Percentiles rank a stretch among this genome's conserved stretches.
Conservation (phyloP, 1,140 invertebrate species). For the Habropoda laboriosa region DNA sequence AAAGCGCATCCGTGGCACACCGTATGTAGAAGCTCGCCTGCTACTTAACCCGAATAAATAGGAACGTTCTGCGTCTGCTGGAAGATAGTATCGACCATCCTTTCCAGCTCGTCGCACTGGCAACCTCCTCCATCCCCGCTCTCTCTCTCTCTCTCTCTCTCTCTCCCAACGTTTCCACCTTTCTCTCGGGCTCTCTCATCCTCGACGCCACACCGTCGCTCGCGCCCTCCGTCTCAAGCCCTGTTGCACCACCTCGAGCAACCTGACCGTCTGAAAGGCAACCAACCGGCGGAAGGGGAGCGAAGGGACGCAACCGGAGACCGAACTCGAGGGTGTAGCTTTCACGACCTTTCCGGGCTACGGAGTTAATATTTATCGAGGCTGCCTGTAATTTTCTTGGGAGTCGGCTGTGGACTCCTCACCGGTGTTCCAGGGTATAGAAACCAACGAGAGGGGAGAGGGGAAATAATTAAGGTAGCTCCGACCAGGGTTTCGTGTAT, state of each 20-base stretch:
- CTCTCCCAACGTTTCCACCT: neutral
- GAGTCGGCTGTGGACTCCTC: slow-evolving; percentile 14
- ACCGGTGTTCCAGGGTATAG: neutral
- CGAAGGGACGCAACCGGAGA: slow-evolving; percentile 4
- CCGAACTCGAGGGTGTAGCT: slow-evolving; percentile 51
- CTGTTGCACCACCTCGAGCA: slow-evolving; percentile 49
- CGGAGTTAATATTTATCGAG: slow-evolving; percentile 70
- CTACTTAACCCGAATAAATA: slow-evolving; percentile 66
- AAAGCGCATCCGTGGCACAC: neutral
- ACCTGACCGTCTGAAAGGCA: slow-evolving; percentile 48
- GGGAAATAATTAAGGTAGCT: slow-evolving; percentile 56
- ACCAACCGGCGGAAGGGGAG: neutral
- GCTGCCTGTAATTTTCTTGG: slow-evolving; percentile 64
- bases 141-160: neutral
- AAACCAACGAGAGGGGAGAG: slow-evolving; percentile 21
- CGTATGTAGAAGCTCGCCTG: slow-evolving; percentile 30
- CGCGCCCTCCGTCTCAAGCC: slow-evolving; percentile 31
- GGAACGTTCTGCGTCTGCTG: slow-evolving; percentile 43
- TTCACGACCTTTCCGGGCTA: slow-evolving; percentile 55
- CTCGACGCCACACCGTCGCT: slow-evolving; percentile 7
- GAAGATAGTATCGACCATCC: slow-evolving; percentile 62
- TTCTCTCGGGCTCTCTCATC: neutral
- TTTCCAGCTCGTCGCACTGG: slow-evolving; percentile 46
- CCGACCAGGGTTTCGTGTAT: slow-evolving; percentile 12
- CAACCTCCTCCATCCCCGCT: neutral